phyloP scores from a whole-genome alignment of 2,113 vertebrate genomes.

The Hassar affinis region DNA sequence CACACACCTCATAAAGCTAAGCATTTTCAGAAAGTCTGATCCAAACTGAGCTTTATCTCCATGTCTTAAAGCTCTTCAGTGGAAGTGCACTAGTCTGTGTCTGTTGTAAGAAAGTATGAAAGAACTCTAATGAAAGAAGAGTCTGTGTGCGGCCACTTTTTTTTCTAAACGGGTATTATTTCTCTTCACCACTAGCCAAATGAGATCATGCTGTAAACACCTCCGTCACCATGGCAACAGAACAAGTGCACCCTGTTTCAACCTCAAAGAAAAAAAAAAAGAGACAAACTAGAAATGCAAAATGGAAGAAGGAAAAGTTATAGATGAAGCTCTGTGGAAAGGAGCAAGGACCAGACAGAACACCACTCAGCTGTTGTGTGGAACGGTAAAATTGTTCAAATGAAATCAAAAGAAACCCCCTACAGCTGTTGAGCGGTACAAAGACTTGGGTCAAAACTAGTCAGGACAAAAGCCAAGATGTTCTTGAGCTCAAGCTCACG shows the following conservation, averaged over 20 bases:
- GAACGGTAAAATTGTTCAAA: background rate
- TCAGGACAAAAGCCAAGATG: background rate
- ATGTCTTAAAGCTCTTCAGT: background rate
- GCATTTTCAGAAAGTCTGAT: background rate
- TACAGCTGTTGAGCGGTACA: background rate
- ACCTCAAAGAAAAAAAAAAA: background rate
- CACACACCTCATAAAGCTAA: background rate
- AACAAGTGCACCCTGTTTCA: conserved; percentile 48
- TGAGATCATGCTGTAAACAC: conserved; percentile 64
- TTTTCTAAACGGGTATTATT: conserved; percentile 59
- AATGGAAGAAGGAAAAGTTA: background rate
- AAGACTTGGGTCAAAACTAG: background rate
- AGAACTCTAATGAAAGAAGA: conserved; percentile 50
- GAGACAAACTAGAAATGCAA: background rate
- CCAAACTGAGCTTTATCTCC: background rate
- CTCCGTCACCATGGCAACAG: conserved; percentile 62
- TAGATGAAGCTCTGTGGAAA: background rate
- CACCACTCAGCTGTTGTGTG: background rate
- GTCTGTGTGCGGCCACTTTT: conserved; percentile 47
- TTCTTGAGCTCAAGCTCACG: background rate
- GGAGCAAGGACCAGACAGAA: background rate
- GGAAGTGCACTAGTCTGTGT: conserved; percentile 41
- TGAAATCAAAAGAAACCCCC: background rate
- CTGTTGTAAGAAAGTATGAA: conserved; percentile 13
- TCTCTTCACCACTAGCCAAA: conserved; percentile 54